These are phyloP conservation scores for Coelopa pilipes DNA, from an alignment of 2,888 invertebrate species.

Conservation along the genomic window DNA sequence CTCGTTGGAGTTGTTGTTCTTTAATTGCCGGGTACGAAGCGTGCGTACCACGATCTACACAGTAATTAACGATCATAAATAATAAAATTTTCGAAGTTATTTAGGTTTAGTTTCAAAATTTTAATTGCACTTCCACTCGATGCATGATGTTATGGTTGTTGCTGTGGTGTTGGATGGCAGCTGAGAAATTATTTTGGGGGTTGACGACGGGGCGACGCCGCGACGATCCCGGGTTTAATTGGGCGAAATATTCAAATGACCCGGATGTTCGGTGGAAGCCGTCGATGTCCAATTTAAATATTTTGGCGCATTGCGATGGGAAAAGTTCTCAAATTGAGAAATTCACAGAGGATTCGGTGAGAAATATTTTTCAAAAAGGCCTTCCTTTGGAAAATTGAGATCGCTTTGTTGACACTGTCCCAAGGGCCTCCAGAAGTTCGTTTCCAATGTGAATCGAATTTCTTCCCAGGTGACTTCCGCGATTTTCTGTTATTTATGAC, in stretches of 20 bases:
- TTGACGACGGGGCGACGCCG: background rate
- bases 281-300: background rate
- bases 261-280: conserved; percentile 15
- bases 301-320: conserved; percentile 1
- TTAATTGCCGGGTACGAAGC: background rate
- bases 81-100: conserved; percentile 39
- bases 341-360: too few relatives aligned
- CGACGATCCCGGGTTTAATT: background rate
- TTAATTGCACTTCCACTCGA: conserved; percentile 5
- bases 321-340: background rate
- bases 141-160: too few relatives aligned
- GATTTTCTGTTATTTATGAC: too few relatives aligned
- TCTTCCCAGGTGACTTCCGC: too few relatives aligned
- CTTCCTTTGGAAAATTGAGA: too few relatives aligned
- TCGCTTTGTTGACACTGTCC: too few relatives aligned
- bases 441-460: too few relatives aligned
- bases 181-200: conserved; percentile 5
- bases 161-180: background rate
- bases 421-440: too few relatives aligned
- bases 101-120: conserved; percentile 14
- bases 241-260: conserved; percentile 25
- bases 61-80: conserved; percentile 52
- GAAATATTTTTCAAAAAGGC: too few relatives aligned
- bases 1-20: background rate
- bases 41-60: conserved; percentile 35